These are phyloP conservation scores for Nycticebus coucang DNA, from an alignment of 2,113 vertebrate genomes.

Conservation along the genomic window DNA sequence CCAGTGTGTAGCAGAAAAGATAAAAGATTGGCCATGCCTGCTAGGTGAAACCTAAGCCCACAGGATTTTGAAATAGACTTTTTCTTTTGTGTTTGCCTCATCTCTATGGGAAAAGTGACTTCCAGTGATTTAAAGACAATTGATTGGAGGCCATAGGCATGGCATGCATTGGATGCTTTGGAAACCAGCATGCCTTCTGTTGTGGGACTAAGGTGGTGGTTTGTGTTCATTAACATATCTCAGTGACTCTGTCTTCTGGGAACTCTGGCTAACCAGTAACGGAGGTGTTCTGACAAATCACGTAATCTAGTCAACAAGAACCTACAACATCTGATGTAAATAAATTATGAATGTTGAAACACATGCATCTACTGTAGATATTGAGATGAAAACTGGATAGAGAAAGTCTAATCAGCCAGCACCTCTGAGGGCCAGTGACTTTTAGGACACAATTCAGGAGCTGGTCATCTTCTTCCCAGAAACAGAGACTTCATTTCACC, in stretches of 20 bases:
- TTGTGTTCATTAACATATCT: background rate
- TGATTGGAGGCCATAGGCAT: background rate
- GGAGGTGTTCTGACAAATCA: background rate
- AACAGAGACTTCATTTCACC: background rate
- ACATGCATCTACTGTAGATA: background rate
- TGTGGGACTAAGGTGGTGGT: background rate
- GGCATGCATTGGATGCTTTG: background rate
- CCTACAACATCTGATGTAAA: background rate
- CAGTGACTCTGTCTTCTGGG: background rate
- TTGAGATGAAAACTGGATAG: background rate
- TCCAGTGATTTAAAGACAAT: background rate
- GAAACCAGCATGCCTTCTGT: background rate
- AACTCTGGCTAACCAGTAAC: background rate
- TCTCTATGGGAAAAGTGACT: background rate
- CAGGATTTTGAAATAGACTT: background rate
- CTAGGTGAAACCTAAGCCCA: background rate
- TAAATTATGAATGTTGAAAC: background rate
- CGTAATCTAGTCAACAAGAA: background rate
- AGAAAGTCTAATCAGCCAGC: background rate
- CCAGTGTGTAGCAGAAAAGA: no score
- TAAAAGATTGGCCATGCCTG: no score
- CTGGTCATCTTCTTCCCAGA: background rate
- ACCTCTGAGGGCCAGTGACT: background rate
- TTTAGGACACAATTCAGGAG: background rate
- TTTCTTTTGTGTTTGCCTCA: background rate